Conservation (phyloP, 2,797 vertebrate species). For the Coregonus sp. region DNA sequence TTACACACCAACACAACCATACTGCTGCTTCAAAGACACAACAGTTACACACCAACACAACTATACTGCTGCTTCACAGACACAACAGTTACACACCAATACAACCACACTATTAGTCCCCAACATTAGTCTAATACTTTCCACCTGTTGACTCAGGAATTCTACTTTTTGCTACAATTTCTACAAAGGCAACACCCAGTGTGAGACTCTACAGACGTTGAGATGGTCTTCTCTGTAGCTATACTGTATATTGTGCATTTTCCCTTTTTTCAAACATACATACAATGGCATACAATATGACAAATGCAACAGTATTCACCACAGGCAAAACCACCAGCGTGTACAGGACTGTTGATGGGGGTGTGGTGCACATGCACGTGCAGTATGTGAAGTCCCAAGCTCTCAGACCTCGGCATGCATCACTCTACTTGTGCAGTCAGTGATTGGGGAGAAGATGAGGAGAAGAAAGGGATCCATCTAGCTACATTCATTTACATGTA, state of each 20-base stretch:
- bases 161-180: background rate
- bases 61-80: background rate
- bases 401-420: constrained; percentile 51
- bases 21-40: background rate
- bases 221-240: background rate
- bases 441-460: background rate
- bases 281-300: constrained; percentile 10
- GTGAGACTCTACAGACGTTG: background rate
- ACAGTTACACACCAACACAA: background rate
- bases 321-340: background rate
- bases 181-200: background rate
- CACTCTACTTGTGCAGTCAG: constrained; percentile 11
- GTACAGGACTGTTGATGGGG: background rate
- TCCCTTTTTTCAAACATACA: background rate
- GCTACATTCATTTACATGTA: constrained; percentile 17
- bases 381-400: background rate
- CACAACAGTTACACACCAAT: no score
- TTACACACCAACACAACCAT: background rate
- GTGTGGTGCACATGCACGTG: background rate
- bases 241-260: background rate
- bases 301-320: constrained; percentile 12
- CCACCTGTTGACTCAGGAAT: background rate
- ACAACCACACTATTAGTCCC: background rate
- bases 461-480: constrained; percentile 4
- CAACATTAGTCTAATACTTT: background rate